Conservation (phyloP, 2,888 invertebrate species). For the Hermodice carunculata region DNA sequence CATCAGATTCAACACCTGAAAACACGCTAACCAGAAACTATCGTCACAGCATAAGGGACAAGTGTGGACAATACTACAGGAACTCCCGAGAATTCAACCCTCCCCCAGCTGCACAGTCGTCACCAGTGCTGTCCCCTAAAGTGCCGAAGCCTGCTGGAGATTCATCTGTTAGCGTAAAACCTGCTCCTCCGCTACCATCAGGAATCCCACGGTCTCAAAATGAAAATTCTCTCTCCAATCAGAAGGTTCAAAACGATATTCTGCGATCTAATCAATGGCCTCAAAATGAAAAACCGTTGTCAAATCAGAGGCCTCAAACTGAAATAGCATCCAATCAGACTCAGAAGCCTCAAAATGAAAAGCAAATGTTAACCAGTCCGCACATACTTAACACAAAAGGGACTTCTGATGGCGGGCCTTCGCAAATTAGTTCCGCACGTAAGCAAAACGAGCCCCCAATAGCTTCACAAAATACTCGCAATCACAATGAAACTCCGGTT, state of each 20-base stretch:
- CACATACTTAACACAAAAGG: too few species aligned
- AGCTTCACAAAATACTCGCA: background rate
- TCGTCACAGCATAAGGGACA: slow-evolving; percentile 48
- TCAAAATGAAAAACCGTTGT: too few species aligned
- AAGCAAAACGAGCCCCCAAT: background rate
- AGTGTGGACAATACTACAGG: slow-evolving; percentile 47
- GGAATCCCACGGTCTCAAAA: background rate
- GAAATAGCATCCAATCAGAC: too few species aligned
- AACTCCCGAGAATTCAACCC: slow-evolving; percentile 15
- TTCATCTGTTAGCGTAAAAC: background rate
- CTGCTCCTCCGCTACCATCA: background rate
- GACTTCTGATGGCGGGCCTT: too few species aligned
- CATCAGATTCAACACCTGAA: slow-evolving; percentile 21
- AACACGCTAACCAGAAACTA: slow-evolving; percentile 45
- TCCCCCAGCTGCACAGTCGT: slow-evolving; percentile 29
- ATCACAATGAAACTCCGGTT: slow-evolving; percentile 1
- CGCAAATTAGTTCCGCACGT: too few species aligned
- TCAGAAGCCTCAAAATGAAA: too few species aligned
- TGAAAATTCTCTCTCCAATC: background rate
- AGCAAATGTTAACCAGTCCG: too few species aligned
- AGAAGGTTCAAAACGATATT: background rate
- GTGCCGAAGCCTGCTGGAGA: background rate
- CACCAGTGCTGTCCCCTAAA: slow-evolving; percentile 14
- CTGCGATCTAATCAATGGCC: too few species aligned
- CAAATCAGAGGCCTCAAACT: too few species aligned